phyloP scores from a whole-genome alignment of 1,140 invertebrate genomes.

The Polypedilum pembai region DNA sequence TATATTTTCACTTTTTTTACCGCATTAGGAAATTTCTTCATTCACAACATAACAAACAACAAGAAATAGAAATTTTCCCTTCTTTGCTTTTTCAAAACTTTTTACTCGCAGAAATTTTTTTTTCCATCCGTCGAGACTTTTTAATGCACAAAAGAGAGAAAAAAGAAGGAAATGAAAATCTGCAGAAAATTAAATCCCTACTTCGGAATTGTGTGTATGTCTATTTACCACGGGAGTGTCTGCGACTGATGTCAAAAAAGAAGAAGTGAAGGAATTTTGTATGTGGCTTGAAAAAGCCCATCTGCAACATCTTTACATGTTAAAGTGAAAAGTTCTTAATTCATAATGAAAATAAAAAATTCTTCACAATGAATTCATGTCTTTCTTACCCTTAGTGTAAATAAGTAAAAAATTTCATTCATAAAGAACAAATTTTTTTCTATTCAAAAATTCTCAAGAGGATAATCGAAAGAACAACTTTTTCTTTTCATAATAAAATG shows the following conservation, averaged over 20 bases:
- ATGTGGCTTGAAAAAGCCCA: constrained; percentile 9
- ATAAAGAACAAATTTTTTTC: not conserved
- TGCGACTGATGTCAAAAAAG: constrained; percentile 1
- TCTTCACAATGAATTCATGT: not conserved
- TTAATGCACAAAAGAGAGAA: constrained; percentile 8
- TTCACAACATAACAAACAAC: not conserved
- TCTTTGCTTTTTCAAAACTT: not conserved
- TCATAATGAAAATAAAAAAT: not conserved
- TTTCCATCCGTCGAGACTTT: constrained; percentile 3
- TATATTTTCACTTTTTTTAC: too few relatives aligned
- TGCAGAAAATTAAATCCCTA: constrained; percentile 23
- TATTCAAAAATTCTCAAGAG: not conserved
- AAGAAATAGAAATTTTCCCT: not conserved
- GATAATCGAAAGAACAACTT: not conserved
- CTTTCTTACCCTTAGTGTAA: not conserved
- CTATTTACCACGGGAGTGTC: not conserved
- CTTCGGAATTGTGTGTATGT: not conserved
- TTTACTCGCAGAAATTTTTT: not conserved
- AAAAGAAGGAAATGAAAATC: constrained; percentile 21
- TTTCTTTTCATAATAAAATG: constrained; percentile 5
- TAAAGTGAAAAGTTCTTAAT: not conserved
- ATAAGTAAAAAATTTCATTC: too few relatives aligned
- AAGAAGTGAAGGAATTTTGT: constrained; percentile 1
- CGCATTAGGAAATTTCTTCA: too few relatives aligned
- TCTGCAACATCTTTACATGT: not conserved